Conservation (phyloP, 2,888 invertebrate species). For the Lottia scabra region DNA sequence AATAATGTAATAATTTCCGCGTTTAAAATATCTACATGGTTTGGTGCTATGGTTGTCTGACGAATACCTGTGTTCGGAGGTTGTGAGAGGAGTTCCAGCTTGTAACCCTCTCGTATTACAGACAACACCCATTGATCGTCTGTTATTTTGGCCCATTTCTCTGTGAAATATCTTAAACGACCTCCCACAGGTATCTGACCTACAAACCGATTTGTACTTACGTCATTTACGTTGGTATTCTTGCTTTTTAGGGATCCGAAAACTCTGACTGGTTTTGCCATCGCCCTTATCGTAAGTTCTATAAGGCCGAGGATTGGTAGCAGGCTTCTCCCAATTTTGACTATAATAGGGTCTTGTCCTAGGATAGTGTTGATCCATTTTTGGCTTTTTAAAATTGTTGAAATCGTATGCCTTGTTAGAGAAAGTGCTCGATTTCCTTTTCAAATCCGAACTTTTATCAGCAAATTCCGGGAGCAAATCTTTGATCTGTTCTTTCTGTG, state of each 20-base stretch:
- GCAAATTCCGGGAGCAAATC: conserved; percentile 21
- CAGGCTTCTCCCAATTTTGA: too few relatives aligned
- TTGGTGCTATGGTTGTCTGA: conserved; percentile 10
- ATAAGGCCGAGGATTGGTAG: too few relatives aligned
- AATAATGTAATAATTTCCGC: conserved; percentile 22
- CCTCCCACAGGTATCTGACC: conserved; percentile 31
- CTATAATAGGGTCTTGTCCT: too few relatives aligned
- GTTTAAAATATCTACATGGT: conserved; percentile 7
- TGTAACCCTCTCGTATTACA: conserved; percentile 26
- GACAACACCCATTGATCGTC: conserved; percentile 28
- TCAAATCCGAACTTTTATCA: neutral
- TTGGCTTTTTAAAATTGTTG: neutral
- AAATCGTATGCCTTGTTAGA: neutral
- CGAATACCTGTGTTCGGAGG: conserved; percentile 21
- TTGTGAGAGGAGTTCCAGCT: conserved; percentile 21
- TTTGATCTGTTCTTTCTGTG: conserved; percentile 25
- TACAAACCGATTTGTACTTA: neutral
- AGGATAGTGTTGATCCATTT: neutral
- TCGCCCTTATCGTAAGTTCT: too few relatives aligned
- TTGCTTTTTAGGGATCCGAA: too few relatives aligned
- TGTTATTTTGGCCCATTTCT: conserved; percentile 27
- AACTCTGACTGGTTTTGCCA: too few relatives aligned
- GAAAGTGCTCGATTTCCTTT: too few relatives aligned
- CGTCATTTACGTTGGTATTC: too few relatives aligned
- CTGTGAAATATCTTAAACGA: conserved; percentile 23